A percentile compares a stretch with the other conserved stretches of the same genome.
phyloP scores from a whole-genome alignment of 2,888 invertebrate genomes.

The Listrodromus nycthemerus region DNA sequence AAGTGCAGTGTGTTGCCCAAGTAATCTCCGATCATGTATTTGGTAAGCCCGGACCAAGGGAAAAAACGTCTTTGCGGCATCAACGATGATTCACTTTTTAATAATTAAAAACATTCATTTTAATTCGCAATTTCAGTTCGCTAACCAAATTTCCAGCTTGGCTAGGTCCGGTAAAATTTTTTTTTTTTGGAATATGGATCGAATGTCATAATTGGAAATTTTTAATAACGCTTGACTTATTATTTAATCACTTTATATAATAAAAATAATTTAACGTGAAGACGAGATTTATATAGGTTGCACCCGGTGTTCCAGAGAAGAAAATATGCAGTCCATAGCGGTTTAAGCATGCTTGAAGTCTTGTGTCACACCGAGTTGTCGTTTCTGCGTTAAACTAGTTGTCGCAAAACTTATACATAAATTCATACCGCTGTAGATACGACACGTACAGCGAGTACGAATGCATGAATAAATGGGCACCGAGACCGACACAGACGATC shows the following conservation, averaged over 20 bases:
- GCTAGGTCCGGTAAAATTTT: no score
- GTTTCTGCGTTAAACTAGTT: constrained; percentile 39
- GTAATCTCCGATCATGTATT: neutral
- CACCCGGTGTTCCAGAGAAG: neutral
- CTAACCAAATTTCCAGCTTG: no score
- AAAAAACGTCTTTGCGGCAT: neutral
- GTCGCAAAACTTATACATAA: constrained; percentile 2
- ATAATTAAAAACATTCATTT: neutral
- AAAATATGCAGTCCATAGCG: neutral
- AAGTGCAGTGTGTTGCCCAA: neutral
- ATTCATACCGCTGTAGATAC: constrained; percentile 12
- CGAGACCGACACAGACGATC: constrained; percentile 49
- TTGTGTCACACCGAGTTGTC: constrained; percentile 57
- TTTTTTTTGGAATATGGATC: neutral
- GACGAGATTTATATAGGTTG: neutral
- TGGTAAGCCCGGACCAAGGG: neutral
- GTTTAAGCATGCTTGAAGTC: constrained; percentile 54
- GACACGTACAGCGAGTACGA: constrained; percentile 25
- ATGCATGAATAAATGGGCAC: constrained; percentile 55
- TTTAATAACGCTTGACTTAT: neutral
- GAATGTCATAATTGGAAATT: neutral
- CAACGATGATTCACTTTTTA: neutral
- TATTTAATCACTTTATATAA: neutral
- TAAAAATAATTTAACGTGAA: neutral
- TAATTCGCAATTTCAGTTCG: no score